phyloP scores from a whole-genome alignment of 2,113 vertebrate species.

The Dasyprocta punctata region DNA sequence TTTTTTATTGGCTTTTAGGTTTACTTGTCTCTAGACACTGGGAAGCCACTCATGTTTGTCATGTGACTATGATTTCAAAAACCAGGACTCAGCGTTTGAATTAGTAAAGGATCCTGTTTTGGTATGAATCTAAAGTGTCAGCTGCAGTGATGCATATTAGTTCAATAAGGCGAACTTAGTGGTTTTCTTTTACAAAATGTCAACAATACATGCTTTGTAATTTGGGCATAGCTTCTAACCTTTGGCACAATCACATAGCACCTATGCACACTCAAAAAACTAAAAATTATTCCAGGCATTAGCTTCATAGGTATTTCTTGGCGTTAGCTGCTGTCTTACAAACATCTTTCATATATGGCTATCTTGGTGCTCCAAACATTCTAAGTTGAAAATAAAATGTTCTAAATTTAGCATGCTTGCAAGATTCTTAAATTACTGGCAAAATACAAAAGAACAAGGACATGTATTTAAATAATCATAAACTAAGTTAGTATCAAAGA shows the following conservation, averaged over 20 bases:
- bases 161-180: conserved; percentile 1
- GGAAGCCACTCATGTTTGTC: conserved; percentile 55
- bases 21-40: conserved; percentile 60
- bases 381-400: conserved; percentile 41
- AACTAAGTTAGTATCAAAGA: conserved; percentile 21
- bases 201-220: not conserved
- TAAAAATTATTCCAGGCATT: conserved; percentile 19
- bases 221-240: conserved; percentile 36
- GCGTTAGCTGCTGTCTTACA: not conserved
- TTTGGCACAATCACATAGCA: not conserved
- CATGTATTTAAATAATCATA: conserved; percentile 52
- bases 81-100: conserved; percentile 56
- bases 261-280: conserved; percentile 25
- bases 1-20: not conserved
- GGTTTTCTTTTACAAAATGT: conserved; percentile 35
- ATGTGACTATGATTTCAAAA: conserved; percentile 41
- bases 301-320: not conserved
- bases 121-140: conserved; percentile 54
- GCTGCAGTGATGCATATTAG: conserved; percentile 46
- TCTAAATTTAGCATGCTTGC: conserved; percentile 44
- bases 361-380: conserved; percentile 14
- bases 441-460: conserved; percentile 48
- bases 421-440: conserved; percentile 51
- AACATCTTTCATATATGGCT: not conserved
- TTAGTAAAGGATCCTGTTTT: conserved; percentile 67